Evolutionary conservation across 2,888 invertebrate genomes (phyloP).

Genomic region (Drosophila nr. perissopoda): DNA sequence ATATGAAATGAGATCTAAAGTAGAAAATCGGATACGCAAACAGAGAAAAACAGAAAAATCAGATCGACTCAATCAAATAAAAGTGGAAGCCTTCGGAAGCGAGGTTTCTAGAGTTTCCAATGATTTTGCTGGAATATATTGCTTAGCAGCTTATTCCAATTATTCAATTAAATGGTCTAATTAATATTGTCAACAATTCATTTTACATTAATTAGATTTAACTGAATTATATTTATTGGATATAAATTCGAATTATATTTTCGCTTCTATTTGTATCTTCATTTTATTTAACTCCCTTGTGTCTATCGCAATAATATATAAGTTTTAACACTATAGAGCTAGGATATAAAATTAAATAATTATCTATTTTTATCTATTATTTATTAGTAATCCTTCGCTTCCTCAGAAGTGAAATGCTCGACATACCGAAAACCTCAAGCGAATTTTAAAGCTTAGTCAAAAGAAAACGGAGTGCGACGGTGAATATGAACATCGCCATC

Average conservation of each 20-base stretch:
- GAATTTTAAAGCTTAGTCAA: slow-evolving; percentile 40
- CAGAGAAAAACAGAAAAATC: background rate
- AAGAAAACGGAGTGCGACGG: slow-evolving; percentile 39
- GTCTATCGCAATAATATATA: background rate
- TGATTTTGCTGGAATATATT: background rate
- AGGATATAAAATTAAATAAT: background rate
- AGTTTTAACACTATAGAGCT: background rate
- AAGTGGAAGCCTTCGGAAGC: background rate
- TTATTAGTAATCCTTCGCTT: background rate
- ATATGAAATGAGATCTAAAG: slow-evolving; percentile 56
- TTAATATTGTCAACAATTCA: background rate
- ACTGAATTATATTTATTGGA: background rate
- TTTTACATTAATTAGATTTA: background rate
- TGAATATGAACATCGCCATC: slow-evolving; percentile 35
- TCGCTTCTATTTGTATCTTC: background rate
- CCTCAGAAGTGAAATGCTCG: background rate
- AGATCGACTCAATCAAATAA: background rate
- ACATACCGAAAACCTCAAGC: background rate
- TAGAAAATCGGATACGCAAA: slow-evolving; percentile 22
- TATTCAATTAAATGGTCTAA: background rate
- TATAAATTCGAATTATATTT: background rate
- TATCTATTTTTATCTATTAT: background rate
- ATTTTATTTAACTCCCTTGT: background rate
- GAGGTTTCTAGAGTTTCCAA: background rate
- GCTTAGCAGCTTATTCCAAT: background rate